Evolutionary conservation across 2,888 invertebrate species (phyloP), one percentile per base, ranked within the genome.

Genomic region (Psylliodes chrysocephalus): DNA sequence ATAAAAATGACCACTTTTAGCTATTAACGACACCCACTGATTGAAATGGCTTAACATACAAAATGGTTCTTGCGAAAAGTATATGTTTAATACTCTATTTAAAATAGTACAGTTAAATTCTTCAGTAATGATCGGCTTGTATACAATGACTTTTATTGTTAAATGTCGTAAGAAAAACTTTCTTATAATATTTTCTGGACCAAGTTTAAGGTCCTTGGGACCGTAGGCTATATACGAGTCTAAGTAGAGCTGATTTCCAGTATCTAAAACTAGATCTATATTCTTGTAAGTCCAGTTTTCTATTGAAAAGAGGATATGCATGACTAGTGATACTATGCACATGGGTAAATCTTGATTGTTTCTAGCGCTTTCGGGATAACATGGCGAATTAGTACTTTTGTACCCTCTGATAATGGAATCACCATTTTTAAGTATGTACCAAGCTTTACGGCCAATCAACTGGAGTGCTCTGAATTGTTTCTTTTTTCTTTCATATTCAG

Each of bases 211-310:
- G 82, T 81, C 85, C 81, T 73, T 69, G 0, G 87, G 86, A 6
- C 78, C 78, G 78, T 83, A 88, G 66, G 86, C 85, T 61, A 87
- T 81, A 75, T 84, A 87, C 67, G 87, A 87, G 78, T 88, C 88
- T 73, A 86, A 85, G 78, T 87, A 87, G 0, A 87, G 82, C 76
- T 87, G 86, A 72, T 87, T 85, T 0, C 87, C 88, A 42, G 85
- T 82, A 63, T 86, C 86, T 68, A 88, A 76, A 47, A 87, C 76
- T 73, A 84, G 81, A 73, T 87, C 86, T n/a, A 88, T 81, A 3
- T 86, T 86, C 42, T 82, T 77, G 3, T 79, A 75, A 64, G 84
- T 84, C 88, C 88, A 88, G 59, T 84, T 83, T 49, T 84, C 84
- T 1, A 87, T 83, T 30, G 86, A 83, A 35, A 85, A 82, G 0